A percentile compares a stretch with the other conserved stretches of the same genome.
These are phyloP conservation scores for Drosophila mimica DNA, from an alignment of 2,888 invertebrate genomes.

Conservation along the genomic window DNA sequence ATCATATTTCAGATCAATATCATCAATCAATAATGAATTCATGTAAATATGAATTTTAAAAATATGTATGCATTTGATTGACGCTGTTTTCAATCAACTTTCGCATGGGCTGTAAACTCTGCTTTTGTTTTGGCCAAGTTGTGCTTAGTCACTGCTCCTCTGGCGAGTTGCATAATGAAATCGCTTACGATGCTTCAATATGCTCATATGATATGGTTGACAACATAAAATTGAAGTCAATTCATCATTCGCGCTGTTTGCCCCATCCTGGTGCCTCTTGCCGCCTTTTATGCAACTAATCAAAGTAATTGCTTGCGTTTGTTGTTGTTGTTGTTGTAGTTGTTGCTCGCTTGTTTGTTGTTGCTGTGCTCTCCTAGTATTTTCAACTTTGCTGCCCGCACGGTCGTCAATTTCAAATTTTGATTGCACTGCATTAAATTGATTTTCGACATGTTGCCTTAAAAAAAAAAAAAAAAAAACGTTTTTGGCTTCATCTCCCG, in stretches of 20 bases:
- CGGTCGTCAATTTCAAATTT: constrained; percentile 69
- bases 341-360: constrained; percentile 30
- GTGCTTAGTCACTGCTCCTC: constrained; percentile 17
- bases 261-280: constrained; percentile 25
- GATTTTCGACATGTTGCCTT: constrained; percentile 68
- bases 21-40: no score
- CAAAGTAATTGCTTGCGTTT: constrained; percentile 37
- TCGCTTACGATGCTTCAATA: constrained; percentile 11
- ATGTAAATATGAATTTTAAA: not conserved
- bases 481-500: constrained; percentile 36
- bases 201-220: constrained; percentile 23
- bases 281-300: constrained; percentile 52
- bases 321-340: constrained; percentile 1
- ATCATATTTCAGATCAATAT: not conserved
- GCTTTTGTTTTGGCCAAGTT: not conserved
- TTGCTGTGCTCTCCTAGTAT: constrained; percentile 36
- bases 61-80: not conserved
- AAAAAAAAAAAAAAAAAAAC: constrained; percentile 5
- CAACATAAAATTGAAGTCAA: constrained; percentile 33
- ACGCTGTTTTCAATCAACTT: constrained; percentile 8
- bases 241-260: constrained; percentile 24
- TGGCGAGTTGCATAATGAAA: constrained; percentile 9
- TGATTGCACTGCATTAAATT: constrained; percentile 80
- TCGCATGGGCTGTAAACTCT: constrained; percentile 1
- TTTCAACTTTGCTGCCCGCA: constrained; percentile 58